phyloP scores from a whole-genome alignment of 2,888 invertebrate species.

The Napeogenes inachia region DNA sequence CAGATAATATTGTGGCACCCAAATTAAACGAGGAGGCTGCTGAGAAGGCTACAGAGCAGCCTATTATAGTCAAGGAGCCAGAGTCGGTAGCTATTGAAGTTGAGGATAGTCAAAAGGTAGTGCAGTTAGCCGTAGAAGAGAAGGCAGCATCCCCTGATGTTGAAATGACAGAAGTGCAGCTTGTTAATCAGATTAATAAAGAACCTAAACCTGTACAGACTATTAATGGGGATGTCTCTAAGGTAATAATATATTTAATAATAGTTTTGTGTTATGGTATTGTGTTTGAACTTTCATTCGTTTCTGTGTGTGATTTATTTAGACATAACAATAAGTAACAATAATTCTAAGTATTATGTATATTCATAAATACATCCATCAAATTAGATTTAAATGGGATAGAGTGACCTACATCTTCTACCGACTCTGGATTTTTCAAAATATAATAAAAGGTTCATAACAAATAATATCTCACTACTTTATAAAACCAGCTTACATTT shows the following conservation, averaged over 20 bases:
- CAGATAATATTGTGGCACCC: neutral
- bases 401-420: too few relatives aligned
- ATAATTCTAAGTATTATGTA: too few relatives aligned
- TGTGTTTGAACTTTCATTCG: too few relatives aligned
- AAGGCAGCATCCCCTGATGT: constrained; percentile 39
- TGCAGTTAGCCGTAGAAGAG: constrained; percentile 29
- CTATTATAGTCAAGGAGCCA: constrained; percentile 15
- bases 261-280: neutral
- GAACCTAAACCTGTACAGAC: constrained; percentile 47
- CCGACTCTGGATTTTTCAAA: too few relatives aligned
- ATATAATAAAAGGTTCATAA: too few relatives aligned
- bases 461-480: too few relatives aligned
- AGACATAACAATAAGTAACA: too few relatives aligned
- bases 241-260: constrained; percentile 40
- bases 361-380: too few relatives aligned
- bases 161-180: constrained; percentile 52
- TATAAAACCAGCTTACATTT: too few relatives aligned
- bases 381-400: too few relatives aligned
- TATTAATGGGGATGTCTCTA: constrained; percentile 63
- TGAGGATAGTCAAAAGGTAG: constrained; percentile 29
- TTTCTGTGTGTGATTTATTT: too few relatives aligned
- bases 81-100: constrained; percentile 13
- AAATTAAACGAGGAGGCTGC: constrained; percentile 15
- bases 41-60: constrained; percentile 11
- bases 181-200: constrained; percentile 42